Conservation (phyloP, 2,888 invertebrate genomes). For the Metellina segmentata region DNA sequence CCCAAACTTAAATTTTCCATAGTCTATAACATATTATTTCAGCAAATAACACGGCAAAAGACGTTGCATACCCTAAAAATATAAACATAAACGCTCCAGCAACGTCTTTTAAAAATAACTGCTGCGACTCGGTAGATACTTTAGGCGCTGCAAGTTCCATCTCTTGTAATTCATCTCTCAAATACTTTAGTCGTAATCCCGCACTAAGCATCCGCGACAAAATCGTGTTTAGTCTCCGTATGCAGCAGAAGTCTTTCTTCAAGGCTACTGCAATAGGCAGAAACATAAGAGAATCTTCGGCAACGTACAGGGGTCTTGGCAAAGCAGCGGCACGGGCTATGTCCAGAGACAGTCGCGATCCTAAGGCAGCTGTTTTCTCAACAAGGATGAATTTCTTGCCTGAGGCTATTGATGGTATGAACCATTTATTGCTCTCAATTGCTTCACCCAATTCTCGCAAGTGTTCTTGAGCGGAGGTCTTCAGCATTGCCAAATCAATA, state of each 20-base stretch:
- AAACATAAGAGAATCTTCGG: not conserved
- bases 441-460: not conserved
- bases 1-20: not conserved
- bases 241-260: conserved; percentile 36
- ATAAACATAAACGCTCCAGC: not conserved
- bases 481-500: not conserved
- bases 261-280: not conserved
- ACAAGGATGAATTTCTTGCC: not conserved
- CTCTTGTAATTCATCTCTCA: not conserved
- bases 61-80: not conserved
- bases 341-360: not conserved
- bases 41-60: not conserved
- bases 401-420: not conserved
- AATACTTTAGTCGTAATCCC: not conserved
- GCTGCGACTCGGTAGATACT: not conserved
- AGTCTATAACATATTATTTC: not conserved
- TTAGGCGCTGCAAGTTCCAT: not conserved
- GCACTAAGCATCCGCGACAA: not conserved
- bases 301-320: not conserved
- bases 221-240: not conserved
- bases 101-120: not conserved
- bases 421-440: conserved; percentile 3
- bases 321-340: not conserved
- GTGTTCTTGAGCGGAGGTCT: not conserved
- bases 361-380: not conserved